Evolutionary conservation across 2,888 invertebrate species (phyloP), one percentile per base, ranked within the genome.

Genomic region (Drosophila tanythrix): DNA sequence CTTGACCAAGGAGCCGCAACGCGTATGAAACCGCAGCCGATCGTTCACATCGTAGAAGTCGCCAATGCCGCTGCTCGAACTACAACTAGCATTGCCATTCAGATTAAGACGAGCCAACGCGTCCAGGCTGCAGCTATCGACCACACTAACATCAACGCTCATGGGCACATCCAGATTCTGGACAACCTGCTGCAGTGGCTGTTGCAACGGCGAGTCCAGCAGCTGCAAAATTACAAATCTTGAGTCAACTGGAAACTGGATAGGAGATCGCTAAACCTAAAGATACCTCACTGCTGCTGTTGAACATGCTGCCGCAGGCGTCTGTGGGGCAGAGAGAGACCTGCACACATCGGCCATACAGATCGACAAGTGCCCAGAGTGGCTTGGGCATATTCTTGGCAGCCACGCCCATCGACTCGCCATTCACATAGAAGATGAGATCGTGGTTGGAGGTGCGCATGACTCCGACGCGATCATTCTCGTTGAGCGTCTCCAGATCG

Each of bases 1-100:
- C 92, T 97, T 98, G 0, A 99, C 97, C 72, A 98, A 94, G 18
- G 96, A 96, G 0, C 98, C 98, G 91, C 97, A 98, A 75, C 97
- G 95, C 57, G 97, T 96, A 93, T 98, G 98, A 93, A 99, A 98
- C 70, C 96, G 94, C 80, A 98, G 93, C 75, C 95, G 95, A 92
- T 97, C 97, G 76, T 94, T 92, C 51, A 90, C 85, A 55, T 93
- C 93, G 43, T 91, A 92, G 52, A 91, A 92, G n/a, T 89, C 90
- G 2, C 79, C 75, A 7, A 55, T 56, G 8, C 51, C 67, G 18
- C 53, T 71, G 40, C 56, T 67, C 1, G 70, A 66, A 13, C 73
- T 66, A 27, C 61, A 55, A n/a, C 61, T 48, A 11, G 69, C 69
- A 21, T 35, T 69, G 15, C 74, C 59, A 56, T 76, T 79, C 8